These are phyloP conservation scores for Neosilurus hyrtlii DNA, from an alignment of 2,797 vertebrate genomes.

Conservation along the genomic window DNA sequence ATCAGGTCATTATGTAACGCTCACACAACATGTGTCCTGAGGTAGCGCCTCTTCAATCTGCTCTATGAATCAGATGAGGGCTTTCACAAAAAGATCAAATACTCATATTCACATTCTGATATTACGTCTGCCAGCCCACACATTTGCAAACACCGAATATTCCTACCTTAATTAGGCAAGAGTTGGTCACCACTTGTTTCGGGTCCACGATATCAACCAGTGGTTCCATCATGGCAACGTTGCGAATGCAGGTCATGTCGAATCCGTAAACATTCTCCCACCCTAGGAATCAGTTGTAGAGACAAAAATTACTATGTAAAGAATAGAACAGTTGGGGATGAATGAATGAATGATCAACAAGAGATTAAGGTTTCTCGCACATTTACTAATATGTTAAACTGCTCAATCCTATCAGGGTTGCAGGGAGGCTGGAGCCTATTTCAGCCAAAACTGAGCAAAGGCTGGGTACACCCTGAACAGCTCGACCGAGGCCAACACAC, in stretches of 20 bases:
- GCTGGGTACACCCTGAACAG: too few species aligned
- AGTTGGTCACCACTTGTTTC: conserved; percentile 96
- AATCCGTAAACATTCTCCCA: conserved; percentile 99
- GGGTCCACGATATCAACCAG: conserved; percentile 97
- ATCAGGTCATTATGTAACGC: conserved; percentile 40
- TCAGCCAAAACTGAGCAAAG: too few species aligned
- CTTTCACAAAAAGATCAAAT: conserved; percentile 21
- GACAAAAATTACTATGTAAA: not conserved
- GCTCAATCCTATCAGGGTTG: too few species aligned
- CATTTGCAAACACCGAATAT: conserved; percentile 8
- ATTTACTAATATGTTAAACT: too few species aligned
- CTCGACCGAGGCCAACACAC: too few species aligned
- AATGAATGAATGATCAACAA: not conserved
- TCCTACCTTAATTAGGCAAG: conserved; percentile 93
- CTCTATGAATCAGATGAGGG: conserved; percentile 45
- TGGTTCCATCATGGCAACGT: conserved; percentile 96
- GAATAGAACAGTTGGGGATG: not conserved
- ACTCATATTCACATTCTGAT: not conserved
- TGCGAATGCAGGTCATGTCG: conserved; percentile 98
- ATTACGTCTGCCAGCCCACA: conserved; percentile 17
- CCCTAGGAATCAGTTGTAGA: conserved; percentile 72
- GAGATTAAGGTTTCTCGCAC: too few species aligned
- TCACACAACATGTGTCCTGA: conserved; percentile 48
- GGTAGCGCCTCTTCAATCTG: conserved; percentile 35
- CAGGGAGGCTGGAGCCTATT: too few species aligned